These are phyloP conservation scores for Cephus rjabovi DNA, from an alignment of 2,888 invertebrate genomes.

Conservation along the genomic window DNA sequence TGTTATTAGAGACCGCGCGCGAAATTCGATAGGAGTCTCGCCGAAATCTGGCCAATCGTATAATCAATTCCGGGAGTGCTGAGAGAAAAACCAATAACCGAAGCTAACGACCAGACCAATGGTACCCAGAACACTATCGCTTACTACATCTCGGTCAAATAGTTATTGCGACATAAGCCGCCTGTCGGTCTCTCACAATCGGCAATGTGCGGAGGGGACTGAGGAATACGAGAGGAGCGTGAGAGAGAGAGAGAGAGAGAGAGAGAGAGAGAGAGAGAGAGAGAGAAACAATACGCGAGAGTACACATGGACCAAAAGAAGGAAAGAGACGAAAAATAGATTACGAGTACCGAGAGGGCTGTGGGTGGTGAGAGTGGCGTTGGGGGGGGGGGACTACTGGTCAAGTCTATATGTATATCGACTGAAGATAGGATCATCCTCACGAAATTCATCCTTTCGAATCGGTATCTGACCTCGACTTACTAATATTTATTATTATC, in stretches of 20 bases:
- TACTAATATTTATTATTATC: constrained; percentile 49
- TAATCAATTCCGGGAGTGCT: neutral
- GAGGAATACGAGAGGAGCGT: constrained; percentile 5
- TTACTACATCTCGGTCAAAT: constrained; percentile 25
- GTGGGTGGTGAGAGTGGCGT: neutral
- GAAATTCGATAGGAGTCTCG: neutral
- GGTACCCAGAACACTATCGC: constrained; percentile 14
- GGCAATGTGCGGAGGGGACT: neutral
- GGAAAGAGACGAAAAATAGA: constrained; percentile 7
- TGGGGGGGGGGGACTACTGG: neutral
- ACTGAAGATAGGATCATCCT: constrained; percentile 22
- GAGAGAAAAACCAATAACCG: constrained; percentile 11
- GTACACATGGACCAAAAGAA: neutral
- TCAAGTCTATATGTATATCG: neutral
- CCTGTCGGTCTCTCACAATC: neutral
- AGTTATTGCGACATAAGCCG: constrained; percentile 14
- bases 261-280: constrained; percentile 11
- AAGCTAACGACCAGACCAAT: constrained; percentile 14
- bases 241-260: constrained; percentile 13
- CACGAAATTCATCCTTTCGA: constrained; percentile 45
- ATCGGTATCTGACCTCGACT: constrained; percentile 48
- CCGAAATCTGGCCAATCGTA: neutral
- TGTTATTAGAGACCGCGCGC: neutral
- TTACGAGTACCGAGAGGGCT: neutral
- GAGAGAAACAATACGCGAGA: neutral